phyloP scores from a whole-genome alignment of 1,140 invertebrate species.

The Batillaria attramentaria region DNA sequence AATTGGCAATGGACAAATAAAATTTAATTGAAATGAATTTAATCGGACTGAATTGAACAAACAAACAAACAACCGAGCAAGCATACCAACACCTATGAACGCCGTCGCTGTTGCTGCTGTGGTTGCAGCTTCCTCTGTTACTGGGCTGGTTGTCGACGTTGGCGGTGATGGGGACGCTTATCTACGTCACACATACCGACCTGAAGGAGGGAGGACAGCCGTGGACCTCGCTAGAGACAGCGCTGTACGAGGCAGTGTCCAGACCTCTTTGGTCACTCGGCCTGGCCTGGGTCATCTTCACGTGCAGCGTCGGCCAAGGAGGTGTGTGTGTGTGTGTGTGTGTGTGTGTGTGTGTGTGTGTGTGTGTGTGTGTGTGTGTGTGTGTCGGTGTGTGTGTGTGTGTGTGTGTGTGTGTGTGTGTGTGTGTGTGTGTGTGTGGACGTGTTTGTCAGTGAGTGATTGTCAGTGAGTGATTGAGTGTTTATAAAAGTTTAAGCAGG shows the following conservation, averaged over 20 bases:
- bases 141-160: conserved; percentile 41
- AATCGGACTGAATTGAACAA: conserved; percentile 4
- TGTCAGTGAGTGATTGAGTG: neutral
- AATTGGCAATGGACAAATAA: neutral
- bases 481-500: neutral
- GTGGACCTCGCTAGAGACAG: conserved; percentile 42
- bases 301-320: conserved; percentile 46
- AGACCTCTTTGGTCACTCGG: conserved; percentile 45
- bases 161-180: conserved; percentile 20
- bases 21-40: neutral
- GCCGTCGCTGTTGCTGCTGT: no score
- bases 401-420: conserved; percentile 6
- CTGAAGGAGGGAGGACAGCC: conserved; percentile 24
- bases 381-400: conserved; percentile 8
- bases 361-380: conserved; percentile 24
- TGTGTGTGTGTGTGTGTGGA: neutral
- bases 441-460: neutral
- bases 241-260: conserved; percentile 45
- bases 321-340: conserved; percentile 35
- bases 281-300: conserved; percentile 53
- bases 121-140: conserved; percentile 24
- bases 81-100: no score
- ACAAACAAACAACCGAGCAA: no score
- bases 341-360: conserved; percentile 22
- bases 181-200: conserved; percentile 35